Percentiles rank a stretch among this genome's conserved stretches.
These are phyloP conservation scores for Sinocyclocheilus anshuiensis DNA, from an alignment of 2,113 vertebrate species.

Conservation along the genomic window DNA sequence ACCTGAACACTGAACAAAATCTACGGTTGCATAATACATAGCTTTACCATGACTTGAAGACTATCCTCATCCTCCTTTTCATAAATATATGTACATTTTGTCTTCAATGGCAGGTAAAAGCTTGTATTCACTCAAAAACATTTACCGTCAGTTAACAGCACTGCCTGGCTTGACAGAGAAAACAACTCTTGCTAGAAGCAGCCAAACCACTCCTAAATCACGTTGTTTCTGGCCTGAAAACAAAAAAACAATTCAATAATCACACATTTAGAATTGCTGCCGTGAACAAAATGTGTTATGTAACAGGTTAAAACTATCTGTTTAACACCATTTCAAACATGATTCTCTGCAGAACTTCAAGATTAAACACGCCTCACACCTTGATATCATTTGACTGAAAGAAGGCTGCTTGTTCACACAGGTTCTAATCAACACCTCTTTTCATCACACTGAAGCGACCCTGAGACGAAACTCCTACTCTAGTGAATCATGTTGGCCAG, in stretches of 20 bases:
- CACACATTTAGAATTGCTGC: not conserved
- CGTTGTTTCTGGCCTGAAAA: slow-evolving; percentile 54
- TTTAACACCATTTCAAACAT: not conserved
- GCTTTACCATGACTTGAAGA: slow-evolving; percentile 52
- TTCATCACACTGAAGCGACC: not conserved
- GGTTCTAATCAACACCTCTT: not conserved
- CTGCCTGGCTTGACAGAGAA: slow-evolving; percentile 60
- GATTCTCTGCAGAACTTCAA: not conserved
- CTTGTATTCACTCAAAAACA: slow-evolving; percentile 74
- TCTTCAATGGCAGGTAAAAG: slow-evolving; percentile 57
- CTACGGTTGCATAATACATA: slow-evolving; percentile 70
- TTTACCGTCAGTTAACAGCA: slow-evolving; percentile 74
- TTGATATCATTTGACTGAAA: slow-evolving; percentile 12
- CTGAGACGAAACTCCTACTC: not conserved
- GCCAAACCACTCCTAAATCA: slow-evolving; percentile 40
- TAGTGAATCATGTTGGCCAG: not conserved
- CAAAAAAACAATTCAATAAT: not conserved
- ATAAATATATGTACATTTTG: not conserved
- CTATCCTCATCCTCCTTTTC: not conserved
- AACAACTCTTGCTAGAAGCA: slow-evolving; percentile 44
- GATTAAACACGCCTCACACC: not conserved
- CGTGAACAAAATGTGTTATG: not conserved
- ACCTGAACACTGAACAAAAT: slow-evolving; percentile 56
- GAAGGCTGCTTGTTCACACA: not conserved
- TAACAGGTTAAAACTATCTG: not conserved